phyloP scores from a whole-genome alignment of 2,888 invertebrate genomes.

The Dasysyrphus tricinctus region DNA sequence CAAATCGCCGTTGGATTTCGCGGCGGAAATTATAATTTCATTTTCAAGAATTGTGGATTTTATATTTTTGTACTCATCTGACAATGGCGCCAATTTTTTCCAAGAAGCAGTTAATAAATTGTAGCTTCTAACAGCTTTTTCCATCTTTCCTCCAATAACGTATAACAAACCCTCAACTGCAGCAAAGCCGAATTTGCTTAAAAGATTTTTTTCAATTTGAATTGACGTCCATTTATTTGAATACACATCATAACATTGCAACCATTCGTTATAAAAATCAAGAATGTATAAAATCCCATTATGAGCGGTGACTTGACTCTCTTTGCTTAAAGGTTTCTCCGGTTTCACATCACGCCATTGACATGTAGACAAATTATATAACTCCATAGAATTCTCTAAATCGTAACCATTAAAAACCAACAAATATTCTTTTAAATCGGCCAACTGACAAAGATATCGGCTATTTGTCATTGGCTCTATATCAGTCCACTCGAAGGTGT shows the following conservation, averaged over 20 bases:
- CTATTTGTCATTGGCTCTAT: neutral
- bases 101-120: neutral
- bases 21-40: neutral
- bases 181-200: neutral
- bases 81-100: neutral
- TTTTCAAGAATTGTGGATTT: neutral
- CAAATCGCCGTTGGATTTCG: no score
- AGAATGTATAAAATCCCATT: slow-evolving; percentile 5
- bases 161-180: neutral
- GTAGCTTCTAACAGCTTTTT: neutral
- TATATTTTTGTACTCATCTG: no score
- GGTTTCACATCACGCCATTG: neutral
- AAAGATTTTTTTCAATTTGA: neutral
- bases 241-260: neutral
- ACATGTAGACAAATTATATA: neutral
- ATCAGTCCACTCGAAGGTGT: neutral
- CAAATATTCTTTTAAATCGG: neutral
- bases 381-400: neutral
- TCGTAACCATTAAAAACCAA: neutral
- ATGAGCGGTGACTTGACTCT: neutral
- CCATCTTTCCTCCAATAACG: neutral
- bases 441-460: neutral
- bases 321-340: no score
- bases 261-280: neutral
- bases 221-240: neutral